These are phyloP conservation scores for Sphinx pinastri DNA, from an alignment of 2,888 invertebrate genomes.

Conservation along the genomic window DNA sequence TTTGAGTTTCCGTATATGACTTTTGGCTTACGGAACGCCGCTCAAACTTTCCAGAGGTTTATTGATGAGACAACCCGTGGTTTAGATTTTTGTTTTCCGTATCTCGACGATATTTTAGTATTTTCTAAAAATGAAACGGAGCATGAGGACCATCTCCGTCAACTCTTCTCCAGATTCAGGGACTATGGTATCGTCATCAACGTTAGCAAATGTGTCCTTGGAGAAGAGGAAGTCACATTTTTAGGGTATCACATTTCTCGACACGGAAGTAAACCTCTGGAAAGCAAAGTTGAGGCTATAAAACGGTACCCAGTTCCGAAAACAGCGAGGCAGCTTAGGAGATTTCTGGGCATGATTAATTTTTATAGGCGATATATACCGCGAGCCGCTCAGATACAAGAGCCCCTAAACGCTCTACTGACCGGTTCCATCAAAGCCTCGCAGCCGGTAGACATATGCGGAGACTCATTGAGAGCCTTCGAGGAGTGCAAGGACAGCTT, in stretches of 20 bases:
- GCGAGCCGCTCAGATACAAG: slow-evolving; percentile 26
- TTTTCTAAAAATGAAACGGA: slow-evolving; percentile 35
- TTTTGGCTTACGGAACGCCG: slow-evolving; percentile 29
- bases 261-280: slow-evolving; percentile 48
- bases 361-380: slow-evolving; percentile 32
- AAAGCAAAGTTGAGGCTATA: slow-evolving; percentile 45
- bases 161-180: slow-evolving; percentile 36
- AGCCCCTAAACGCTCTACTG: slow-evolving; percentile 22
- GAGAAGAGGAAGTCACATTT: slow-evolving; percentile 37
- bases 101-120: slow-evolving; percentile 55
- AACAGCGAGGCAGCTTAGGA: slow-evolving; percentile 35
- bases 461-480: slow-evolving; percentile 22
- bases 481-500: slow-evolving; percentile 25
- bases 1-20: background rate
- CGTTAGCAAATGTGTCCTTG: slow-evolving; percentile 41
- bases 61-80: slow-evolving; percentile 46
- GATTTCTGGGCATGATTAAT: slow-evolving; percentile 37
- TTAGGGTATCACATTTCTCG: slow-evolving; percentile 38
- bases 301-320: slow-evolving; percentile 37
- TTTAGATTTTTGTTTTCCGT: slow-evolving; percentile 41
- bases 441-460: slow-evolving; percentile 10
- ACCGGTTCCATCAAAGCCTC: slow-evolving; percentile 26
- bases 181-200: slow-evolving; percentile 41
- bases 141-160: slow-evolving; percentile 39
- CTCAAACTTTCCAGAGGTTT: slow-evolving; percentile 60